These are phyloP conservation scores for Limosa lapponica DNA, from an alignment of 2,797 vertebrate species.

Conservation along the genomic window DNA sequence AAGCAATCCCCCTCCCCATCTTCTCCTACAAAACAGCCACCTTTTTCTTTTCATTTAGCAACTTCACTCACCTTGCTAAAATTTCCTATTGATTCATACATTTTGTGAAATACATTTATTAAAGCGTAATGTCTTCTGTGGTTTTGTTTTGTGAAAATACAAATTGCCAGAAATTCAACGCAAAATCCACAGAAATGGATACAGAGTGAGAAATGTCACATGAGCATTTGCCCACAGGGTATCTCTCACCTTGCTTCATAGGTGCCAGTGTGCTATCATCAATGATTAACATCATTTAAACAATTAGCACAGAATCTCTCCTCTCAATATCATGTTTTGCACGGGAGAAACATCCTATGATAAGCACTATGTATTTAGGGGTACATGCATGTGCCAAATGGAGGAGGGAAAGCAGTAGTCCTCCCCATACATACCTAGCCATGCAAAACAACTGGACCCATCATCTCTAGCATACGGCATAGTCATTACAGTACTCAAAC, in stretches of 20 bases:
- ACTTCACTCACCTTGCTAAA: not conserved
- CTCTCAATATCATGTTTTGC: not conserved
- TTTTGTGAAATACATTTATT: not conserved
- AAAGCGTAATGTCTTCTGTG: not conserved
- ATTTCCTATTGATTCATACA: not conserved
- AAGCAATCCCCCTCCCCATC: not conserved
- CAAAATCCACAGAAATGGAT: not conserved
- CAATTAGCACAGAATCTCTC: not conserved
- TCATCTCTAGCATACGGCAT: not conserved
- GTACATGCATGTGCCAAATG: too few relatives aligned
- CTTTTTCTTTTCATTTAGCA: not conserved
- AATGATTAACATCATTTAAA: not conserved
- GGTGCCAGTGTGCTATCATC: not conserved
- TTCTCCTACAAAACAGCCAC: not conserved
- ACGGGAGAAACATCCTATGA: not conserved
- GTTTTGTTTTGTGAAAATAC: not conserved
- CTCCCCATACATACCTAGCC: accelerated
- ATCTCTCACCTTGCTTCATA: not conserved
- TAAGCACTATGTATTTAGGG: not conserved
- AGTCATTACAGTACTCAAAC: not conserved
- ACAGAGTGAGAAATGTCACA: not conserved
- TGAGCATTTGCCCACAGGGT: not conserved
- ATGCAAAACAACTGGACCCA: not conserved
- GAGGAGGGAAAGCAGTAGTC: not conserved
- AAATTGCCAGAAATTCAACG: not conserved